These are phyloP conservation scores for Dromas ardeola DNA, from an alignment of 2,113 vertebrate genomes.

Conservation along the genomic window DNA sequence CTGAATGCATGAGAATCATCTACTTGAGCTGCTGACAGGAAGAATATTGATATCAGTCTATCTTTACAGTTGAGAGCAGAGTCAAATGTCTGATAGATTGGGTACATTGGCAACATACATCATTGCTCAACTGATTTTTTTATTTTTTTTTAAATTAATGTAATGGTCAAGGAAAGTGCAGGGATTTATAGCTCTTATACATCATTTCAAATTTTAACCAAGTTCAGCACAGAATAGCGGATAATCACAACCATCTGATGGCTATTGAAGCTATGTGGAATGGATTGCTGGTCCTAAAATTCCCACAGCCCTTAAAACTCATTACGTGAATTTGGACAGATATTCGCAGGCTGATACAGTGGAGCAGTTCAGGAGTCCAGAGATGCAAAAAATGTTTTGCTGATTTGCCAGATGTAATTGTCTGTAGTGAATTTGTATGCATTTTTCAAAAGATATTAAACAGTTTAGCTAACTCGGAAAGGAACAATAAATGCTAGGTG, in stretches of 20 bases:
- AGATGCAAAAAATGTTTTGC: neutral
- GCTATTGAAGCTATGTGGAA: neutral
- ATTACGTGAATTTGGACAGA: conserved; percentile 2
- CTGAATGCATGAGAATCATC: neutral
- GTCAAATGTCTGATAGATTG: conserved; percentile 20
- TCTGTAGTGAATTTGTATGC: neutral
- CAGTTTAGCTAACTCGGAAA: neutral
- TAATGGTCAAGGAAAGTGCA: conserved; percentile 23
- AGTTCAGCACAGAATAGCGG: conserved; percentile 12
- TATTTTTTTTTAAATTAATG: neutral
- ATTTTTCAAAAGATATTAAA: neutral
- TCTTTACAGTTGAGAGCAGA: conserved; percentile 9
- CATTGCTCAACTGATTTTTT: neutral
- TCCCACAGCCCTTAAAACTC: conserved; percentile 13
- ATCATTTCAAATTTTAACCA: conserved; percentile 14
- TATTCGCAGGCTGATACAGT: neutral
- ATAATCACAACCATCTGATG: conserved; percentile 16
- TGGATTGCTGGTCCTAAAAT: neutral
- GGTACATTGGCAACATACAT: neutral
- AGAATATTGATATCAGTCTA: neutral
- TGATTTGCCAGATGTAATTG: conserved; percentile 11
- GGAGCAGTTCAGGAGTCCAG: neutral
- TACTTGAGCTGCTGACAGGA: neutral
- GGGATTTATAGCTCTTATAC: conserved; percentile 39
- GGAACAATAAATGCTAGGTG: neutral